phyloP scores from a whole-genome alignment of 1,140 invertebrate genomes.

The Mactra quadrangularis region DNA sequence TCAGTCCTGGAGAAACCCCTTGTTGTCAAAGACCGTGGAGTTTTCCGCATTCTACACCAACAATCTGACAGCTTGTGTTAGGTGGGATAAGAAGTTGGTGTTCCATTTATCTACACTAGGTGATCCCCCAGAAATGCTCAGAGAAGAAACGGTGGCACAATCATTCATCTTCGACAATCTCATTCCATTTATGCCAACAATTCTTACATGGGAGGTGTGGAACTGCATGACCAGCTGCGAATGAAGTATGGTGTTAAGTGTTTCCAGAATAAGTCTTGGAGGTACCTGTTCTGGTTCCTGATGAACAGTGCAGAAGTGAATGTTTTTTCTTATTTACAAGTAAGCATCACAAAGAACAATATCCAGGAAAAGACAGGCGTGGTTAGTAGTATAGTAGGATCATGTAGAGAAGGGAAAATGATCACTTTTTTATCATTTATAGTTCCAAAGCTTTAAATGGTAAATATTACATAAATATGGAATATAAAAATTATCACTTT shows the following conservation, averaged over 20 bases:
- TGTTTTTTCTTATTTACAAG: slow-evolving; percentile 34
- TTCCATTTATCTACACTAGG: slow-evolving; percentile 25
- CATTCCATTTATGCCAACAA: slow-evolving; percentile 23
- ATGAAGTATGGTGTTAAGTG: slow-evolving; percentile 23
- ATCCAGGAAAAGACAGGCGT: slow-evolving; percentile 13
- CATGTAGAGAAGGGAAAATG: too few relatives aligned
- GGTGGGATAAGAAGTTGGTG: slow-evolving; percentile 57
- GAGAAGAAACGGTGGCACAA: background rate
- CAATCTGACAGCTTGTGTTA: slow-evolving; percentile 42
- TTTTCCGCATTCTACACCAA: background rate
- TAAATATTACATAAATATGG: too few relatives aligned
- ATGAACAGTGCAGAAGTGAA: slow-evolving; percentile 55
- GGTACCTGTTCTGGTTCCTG: slow-evolving; percentile 49
- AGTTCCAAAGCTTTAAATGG: too few relatives aligned
- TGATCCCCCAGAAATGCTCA: background rate
- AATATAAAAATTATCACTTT: too few relatives aligned
- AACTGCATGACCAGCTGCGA: slow-evolving; percentile 43
- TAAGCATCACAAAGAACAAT: background rate
- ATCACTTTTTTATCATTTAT: too few relatives aligned
- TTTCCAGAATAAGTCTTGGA: slow-evolving; percentile 38
- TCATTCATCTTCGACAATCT: background rate
- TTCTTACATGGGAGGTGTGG: slow-evolving; percentile 41
- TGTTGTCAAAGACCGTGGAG: background rate
- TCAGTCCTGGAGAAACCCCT: slow-evolving; percentile 1
- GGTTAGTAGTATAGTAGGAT: slow-evolving; percentile 21